Base-by-base conservation (phyloP, 2,113 vertebrate genomes). In the Nansenia antarctica region DNA sequence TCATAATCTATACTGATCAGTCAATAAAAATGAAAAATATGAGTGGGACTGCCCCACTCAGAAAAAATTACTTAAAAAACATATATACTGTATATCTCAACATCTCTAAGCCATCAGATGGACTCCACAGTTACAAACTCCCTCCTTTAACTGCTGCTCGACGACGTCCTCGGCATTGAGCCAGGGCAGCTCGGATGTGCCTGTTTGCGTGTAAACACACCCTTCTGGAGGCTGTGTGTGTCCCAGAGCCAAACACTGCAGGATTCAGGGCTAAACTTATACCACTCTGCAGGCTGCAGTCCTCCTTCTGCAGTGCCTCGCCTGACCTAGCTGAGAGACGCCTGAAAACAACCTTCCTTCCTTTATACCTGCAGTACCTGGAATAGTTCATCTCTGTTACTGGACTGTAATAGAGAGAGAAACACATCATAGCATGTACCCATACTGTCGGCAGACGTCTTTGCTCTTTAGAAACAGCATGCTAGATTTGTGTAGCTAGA, bases 401-500 rank as follows among this genome's bases (percentile, higher is more conserved):
- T 26, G 12, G 22, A 30, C 26, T 9, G 27, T 8, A 27, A 30
- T 7, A 30, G 55, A 58, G 27, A 58, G 29, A 60, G 30, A 60
- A 12, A 35, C 2, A 60, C 58, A 22, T 35, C 31, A 5, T 34
- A 60, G 30, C 58, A 1, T 24, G n/a, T 9, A 35, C 30, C 8
- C 18, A 60, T 34, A 32, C 58, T 9, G 58, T 60, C 9, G 15
- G n/a, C 20, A 26, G 9, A 1, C 1, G 7, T 26, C 32, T 18
- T 3, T 35, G n/a, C 58, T 34, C 32, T 59, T 34, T 32, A 35
- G 2, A 64, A 57, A 70, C 62, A 24, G 68, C 22, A 53, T 26
- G 58, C 58, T 60, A 35, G 18, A 22, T 60, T 34, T 32, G n/a
- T 7, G 30, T 60, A 34, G 30, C 57, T 15, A 20, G 9, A 32